phyloP scores from a whole-genome alignment of 2,888 invertebrate genomes.

The Hypomecis atomaria region DNA sequence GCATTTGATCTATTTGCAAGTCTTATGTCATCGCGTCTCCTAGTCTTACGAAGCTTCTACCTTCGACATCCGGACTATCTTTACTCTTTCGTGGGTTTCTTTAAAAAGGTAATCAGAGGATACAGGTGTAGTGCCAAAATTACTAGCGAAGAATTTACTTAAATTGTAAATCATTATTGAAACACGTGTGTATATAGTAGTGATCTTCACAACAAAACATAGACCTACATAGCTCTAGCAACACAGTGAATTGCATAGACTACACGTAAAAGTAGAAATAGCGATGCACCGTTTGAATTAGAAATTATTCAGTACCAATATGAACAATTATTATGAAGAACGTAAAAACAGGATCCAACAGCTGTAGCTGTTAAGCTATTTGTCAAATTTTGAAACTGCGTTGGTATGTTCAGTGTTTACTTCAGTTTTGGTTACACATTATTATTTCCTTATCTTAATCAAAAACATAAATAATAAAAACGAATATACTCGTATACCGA shows the following conservation, averaged over 20 bases:
- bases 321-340: no score
- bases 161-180: slow-evolving; percentile 12
- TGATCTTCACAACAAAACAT: slow-evolving; percentile 12
- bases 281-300: slow-evolving; percentile 23
- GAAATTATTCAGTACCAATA: not conserved
- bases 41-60: slow-evolving; percentile 33
- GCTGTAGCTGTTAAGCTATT: no score
- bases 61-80: slow-evolving; percentile 30
- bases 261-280: slow-evolving; percentile 8
- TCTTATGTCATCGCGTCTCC: slow-evolving; percentile 36
- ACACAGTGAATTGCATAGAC: slow-evolving; percentile 16
- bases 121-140: slow-evolving; percentile 7
- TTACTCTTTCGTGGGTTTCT: slow-evolving; percentile 8
- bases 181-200: slow-evolving; percentile 33
- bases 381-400: no score
- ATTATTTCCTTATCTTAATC: no score
- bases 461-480: no score
- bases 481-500: no score
- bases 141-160: slow-evolving; percentile 18
- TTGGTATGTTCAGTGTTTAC: no score
- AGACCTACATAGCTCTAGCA: slow-evolving; percentile 2
- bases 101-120: slow-evolving; percentile 1
- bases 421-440: no score
- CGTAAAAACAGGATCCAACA: no score
- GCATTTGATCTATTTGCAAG: slow-evolving; percentile 42